Conservation (phyloP, 1,140 invertebrate genomes). For the Babylonia areolata region DNA sequence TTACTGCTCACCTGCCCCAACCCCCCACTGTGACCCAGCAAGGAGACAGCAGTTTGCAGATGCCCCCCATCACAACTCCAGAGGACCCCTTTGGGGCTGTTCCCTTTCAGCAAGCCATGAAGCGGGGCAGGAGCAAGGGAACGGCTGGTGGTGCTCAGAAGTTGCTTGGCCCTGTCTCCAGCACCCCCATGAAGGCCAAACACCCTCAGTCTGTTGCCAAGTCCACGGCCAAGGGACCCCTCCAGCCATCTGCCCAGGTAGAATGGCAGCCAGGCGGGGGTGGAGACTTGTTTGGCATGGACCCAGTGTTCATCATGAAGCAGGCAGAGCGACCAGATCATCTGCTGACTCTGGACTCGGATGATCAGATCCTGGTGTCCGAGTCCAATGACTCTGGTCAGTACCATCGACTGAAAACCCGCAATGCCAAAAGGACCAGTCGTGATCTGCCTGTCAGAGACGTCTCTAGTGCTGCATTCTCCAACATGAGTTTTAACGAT, state of each 20-base stretch:
- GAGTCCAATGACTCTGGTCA: slow-evolving; percentile 45
- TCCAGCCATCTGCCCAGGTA: neutral
- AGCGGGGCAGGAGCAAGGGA: slow-evolving; percentile 33
- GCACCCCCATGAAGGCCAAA: slow-evolving; percentile 30
- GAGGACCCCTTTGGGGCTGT: slow-evolving; percentile 81
- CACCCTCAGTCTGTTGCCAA: neutral
- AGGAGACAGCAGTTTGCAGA: slow-evolving; percentile 14
- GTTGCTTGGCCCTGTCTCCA: neutral
- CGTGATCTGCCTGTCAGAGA: slow-evolving; percentile 43
- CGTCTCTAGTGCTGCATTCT: slow-evolving; percentile 63
- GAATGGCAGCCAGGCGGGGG: neutral
- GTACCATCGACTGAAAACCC: slow-evolving; percentile 44
- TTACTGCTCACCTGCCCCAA: slow-evolving; percentile 14
- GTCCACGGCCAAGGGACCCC: neutral
- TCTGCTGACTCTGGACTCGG: slow-evolving; percentile 9
- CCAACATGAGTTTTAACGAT: slow-evolving; percentile 73
- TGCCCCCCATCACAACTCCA: neutral
- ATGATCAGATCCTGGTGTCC: slow-evolving; percentile 40
- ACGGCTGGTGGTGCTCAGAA: neutral
- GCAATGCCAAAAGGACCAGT: slow-evolving; percentile 41
- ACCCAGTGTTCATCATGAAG: neutral
- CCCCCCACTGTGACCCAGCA: slow-evolving; percentile 17
- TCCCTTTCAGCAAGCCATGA: slow-evolving; percentile 76
- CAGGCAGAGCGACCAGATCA: slow-evolving; percentile 3
- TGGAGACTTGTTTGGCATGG: slow-evolving; percentile 6